phyloP scores from a whole-genome alignment of 2,113 vertebrate species.

The Halcyon malimbica region DNA sequence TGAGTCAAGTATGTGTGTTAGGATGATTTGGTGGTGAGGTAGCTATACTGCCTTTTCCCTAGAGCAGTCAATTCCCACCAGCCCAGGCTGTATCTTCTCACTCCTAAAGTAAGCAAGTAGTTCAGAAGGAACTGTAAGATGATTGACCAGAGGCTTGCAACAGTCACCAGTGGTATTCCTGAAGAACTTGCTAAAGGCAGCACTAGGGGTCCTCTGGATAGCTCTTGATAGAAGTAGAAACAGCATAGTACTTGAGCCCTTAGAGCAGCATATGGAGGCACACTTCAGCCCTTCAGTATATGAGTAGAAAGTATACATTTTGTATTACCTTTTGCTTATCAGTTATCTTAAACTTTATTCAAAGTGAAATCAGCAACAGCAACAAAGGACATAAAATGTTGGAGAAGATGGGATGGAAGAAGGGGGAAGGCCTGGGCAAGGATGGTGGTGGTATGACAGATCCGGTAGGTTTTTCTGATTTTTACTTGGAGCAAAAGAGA shows the following conservation, averaged over 20 bases:
- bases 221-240: background rate
- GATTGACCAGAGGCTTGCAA: background rate
- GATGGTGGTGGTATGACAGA: slow-evolving; percentile 88
- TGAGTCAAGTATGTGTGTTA: background rate
- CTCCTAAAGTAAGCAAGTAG: background rate
- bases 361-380: slow-evolving; percentile 92
- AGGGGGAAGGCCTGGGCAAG: slow-evolving; percentile 94
- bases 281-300: background rate
- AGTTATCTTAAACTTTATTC: slow-evolving; percentile 25
- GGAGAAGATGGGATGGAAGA: slow-evolving; percentile 99
- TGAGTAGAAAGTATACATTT: background rate
- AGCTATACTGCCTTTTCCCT: fast-evolving
- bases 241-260: background rate
- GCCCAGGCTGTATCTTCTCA: background rate
- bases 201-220: background rate
- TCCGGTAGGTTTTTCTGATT: slow-evolving; percentile 80
- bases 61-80: background rate
- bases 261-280: background rate
- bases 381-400: slow-evolving; percentile 96
- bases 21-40: background rate
- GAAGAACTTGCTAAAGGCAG: background rate
- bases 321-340: background rate
- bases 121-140: background rate
- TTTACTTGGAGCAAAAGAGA: background rate
- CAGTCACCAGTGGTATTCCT: background rate